A percentile compares a stretch with the other conserved stretches of the same genome.
Conservation (phyloP, 2,113 vertebrate species). For the Microcebus ravelobensis region DNA sequence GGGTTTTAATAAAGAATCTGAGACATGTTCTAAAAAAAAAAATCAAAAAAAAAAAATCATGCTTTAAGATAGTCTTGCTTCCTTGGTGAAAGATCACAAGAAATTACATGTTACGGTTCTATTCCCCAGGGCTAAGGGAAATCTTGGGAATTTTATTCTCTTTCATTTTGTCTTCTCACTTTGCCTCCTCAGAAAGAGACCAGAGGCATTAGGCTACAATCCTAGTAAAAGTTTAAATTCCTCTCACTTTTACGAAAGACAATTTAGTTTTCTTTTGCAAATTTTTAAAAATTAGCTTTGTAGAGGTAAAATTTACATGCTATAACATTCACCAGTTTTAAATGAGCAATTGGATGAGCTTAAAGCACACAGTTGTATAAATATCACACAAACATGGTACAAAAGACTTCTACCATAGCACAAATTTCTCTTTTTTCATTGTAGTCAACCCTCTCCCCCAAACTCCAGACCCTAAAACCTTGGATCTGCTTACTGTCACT, state of each 20-base stretch:
- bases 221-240: neutral
- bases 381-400: neutral
- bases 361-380: neutral
- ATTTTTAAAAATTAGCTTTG: neutral
- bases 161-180: neutral
- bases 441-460: neutral
- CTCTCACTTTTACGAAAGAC: neutral
- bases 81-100: neutral
- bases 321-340: neutral
- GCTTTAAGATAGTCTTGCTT: neutral
- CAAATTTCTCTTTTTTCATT: neutral
- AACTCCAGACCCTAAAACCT: neutral
- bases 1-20: neutral
- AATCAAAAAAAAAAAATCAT: neutral
- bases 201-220: neutral
- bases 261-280: neutral
- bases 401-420: neutral
- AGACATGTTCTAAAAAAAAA: neutral
- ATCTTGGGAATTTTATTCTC: neutral
- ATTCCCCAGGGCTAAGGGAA: neutral
- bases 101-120: neutral
- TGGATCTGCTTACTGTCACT: neutral
- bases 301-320: neutral
- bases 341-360: neutral
- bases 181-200: conserved; percentile 7